Conservation (phyloP, 2,797 vertebrate genomes). For the Dipus sagitta region DNA sequence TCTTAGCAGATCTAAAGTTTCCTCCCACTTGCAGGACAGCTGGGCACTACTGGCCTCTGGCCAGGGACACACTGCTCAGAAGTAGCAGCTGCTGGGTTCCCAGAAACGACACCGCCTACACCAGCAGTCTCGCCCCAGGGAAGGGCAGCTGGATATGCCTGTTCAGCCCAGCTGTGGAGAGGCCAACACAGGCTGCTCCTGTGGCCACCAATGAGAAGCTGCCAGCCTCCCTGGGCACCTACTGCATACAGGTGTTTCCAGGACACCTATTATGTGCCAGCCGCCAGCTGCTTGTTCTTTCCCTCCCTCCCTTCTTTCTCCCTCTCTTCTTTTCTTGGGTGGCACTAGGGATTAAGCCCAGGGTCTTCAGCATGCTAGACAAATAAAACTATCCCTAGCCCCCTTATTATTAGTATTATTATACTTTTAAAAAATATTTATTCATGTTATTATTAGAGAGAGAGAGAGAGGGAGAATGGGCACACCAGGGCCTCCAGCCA, state of each 20-base stretch:
- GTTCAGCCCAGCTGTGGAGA: not conserved
- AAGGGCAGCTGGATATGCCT: not conserved
- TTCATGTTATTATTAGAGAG: too few relatives aligned
- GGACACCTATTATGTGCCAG: not conserved
- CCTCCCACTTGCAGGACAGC: not conserved
- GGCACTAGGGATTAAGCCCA: not conserved
- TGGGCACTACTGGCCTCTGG: not conserved
- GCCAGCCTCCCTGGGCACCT: not conserved
- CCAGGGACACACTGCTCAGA: conserved; percentile 20
- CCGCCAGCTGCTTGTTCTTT: not conserved
- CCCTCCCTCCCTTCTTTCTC: not conserved
- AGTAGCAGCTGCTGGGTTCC: conserved; percentile 53
- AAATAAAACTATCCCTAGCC: not conserved
- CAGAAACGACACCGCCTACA: conserved; percentile 29
- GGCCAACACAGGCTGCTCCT: not conserved
- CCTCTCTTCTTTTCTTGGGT: not conserved
- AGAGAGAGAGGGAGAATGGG: too few relatives aligned
- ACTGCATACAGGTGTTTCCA: not conserved
- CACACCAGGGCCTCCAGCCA: too few relatives aligned
- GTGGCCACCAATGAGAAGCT: not conserved
- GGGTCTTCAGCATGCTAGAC: not conserved
- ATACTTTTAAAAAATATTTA: not conserved
- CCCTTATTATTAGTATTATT: too few relatives aligned
- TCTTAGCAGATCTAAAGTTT: not conserved
- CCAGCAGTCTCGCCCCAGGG: conserved; percentile 2